Evolutionary conservation across 2,888 invertebrate species (phyloP).

Genomic region (Deilephila elpenor): DNA sequence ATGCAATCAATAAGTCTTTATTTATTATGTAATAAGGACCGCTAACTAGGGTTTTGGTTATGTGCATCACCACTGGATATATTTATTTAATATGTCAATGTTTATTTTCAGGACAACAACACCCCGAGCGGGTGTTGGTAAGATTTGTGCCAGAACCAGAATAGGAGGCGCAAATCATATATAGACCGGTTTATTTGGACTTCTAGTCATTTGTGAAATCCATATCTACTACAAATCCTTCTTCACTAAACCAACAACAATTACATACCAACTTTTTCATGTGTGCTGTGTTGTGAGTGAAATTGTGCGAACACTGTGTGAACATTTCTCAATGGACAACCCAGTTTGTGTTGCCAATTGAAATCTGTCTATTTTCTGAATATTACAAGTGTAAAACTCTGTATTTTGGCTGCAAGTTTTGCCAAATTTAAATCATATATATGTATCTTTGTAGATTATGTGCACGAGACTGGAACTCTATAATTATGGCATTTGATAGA

Average conservation of each 20-base stretch:
- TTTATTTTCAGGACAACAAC: neutral
- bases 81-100: no score
- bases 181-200: neutral
- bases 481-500: neutral
- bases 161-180: neutral
- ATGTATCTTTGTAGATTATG: neutral
- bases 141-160: slow-evolving; percentile 15
- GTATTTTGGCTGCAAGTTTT: neutral
- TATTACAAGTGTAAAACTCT: neutral
- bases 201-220: slow-evolving; percentile 4
- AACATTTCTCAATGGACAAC: neutral
- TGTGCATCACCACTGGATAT: no score
- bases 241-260: neutral
- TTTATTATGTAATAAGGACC: no score
- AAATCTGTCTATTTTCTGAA: neutral
- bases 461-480: neutral
- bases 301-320: neutral
- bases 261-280: neutral
- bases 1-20: no score
- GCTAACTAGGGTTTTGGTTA: no score
- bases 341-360: neutral
- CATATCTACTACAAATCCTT: neutral
- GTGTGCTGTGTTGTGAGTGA: slow-evolving; percentile 7
- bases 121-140: slow-evolving; percentile 12
- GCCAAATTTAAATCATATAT: neutral